phyloP scores from a whole-genome alignment of 2,797 vertebrate genomes.

The Anisognathus igniventris region DNA sequence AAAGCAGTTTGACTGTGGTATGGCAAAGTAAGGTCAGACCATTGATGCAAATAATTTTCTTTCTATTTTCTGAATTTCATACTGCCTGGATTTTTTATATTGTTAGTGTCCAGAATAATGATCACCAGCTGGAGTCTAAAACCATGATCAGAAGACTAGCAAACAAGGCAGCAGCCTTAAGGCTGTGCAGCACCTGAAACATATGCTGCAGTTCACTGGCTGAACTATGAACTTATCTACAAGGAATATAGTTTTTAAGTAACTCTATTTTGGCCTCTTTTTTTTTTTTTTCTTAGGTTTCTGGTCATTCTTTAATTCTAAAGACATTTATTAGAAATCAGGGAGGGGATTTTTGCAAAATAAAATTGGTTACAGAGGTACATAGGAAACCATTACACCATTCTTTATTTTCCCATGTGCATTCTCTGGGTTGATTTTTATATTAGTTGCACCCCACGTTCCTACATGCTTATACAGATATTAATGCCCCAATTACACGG shows the following conservation, averaged over 20 bases:
- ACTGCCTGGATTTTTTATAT: neutral
- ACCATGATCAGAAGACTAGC: neutral
- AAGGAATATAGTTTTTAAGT: neutral
- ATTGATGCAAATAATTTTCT: neutral
- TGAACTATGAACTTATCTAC: neutral
- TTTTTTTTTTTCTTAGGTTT: neutral
- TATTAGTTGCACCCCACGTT: neutral
- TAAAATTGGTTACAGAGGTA: neutral
- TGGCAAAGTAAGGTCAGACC: neutral
- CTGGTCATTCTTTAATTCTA: neutral
- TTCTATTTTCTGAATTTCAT: constrained; percentile 8
- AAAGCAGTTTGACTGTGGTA: neutral
- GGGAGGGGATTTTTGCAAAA: neutral
- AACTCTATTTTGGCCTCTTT: neutral
- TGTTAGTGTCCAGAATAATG: constrained; percentile 11
- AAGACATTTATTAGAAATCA: neutral
- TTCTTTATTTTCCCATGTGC: constrained; percentile 18
- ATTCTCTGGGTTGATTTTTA: constrained; percentile 13
- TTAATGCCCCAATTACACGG: constrained; percentile 38
- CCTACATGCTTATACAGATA: neutral
- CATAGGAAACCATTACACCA: neutral
- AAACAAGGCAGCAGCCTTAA: neutral
- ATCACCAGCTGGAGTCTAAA: constrained; percentile 29
- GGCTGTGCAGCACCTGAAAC: constrained; percentile 21
- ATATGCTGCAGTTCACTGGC: neutral